Evolutionary conservation across 2,888 invertebrate genomes (phyloP).

Genomic region (Lycophotia porphyrea): DNA sequence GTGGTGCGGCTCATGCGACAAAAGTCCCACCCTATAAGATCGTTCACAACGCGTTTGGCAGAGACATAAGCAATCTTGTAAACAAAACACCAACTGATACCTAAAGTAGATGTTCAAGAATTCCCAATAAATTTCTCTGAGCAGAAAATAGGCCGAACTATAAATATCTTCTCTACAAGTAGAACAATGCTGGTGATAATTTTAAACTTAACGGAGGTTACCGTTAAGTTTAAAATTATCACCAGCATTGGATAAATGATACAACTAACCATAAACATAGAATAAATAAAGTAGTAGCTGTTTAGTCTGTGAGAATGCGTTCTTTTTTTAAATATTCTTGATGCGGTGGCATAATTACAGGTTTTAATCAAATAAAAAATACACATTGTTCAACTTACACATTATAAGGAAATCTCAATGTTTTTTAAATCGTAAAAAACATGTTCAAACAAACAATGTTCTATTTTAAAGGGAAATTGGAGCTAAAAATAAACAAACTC

Average conservation of each 20-base stretch:
- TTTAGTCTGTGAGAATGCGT: not conserved
- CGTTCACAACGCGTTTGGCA: not conserved
- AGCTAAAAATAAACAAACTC: slow-evolving; percentile 45
- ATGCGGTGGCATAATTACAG: not conserved
- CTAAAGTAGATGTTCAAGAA: slow-evolving; percentile 25
- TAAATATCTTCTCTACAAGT: slow-evolving; percentile 31
- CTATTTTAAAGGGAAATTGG: slow-evolving; percentile 21
- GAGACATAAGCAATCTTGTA: not conserved
- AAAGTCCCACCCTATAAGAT: not conserved
- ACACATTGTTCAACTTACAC: not conserved
- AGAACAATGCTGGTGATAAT: slow-evolving; percentile 48
- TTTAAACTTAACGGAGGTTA: slow-evolving; percentile 39
- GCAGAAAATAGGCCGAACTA: slow-evolving; percentile 50
- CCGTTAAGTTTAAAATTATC: too few relatives aligned
- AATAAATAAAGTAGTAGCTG: not conserved
- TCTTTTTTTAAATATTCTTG: not conserved
- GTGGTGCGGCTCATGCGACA: not conserved
- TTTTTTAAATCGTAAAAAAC: not conserved
- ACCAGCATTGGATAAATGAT: too few relatives aligned
- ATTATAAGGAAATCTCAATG: not conserved
- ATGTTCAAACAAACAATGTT: slow-evolving; percentile 18
- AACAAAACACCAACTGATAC: slow-evolving; percentile 9
- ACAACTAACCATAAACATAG: slow-evolving; percentile 5
- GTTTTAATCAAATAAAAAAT: too few relatives aligned
- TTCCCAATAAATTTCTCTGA: slow-evolving; percentile 40